These are phyloP conservation scores for Nebria ingens DNA, from an alignment of 1,140 invertebrate species.

Conservation along the genomic window DNA sequence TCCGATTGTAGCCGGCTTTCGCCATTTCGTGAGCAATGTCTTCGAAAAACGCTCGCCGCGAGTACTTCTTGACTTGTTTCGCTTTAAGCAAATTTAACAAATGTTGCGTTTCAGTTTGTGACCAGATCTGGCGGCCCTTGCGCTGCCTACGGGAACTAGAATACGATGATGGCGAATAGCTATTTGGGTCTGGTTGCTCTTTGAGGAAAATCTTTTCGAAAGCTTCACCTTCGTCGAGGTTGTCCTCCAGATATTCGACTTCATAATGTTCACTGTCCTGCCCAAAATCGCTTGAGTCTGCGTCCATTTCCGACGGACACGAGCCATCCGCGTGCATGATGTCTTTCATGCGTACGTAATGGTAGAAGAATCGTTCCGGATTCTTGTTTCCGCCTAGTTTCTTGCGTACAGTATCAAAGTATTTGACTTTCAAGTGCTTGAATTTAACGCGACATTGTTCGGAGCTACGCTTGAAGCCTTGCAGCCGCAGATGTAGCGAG, in stretches of 20 bases:
- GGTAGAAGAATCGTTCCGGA: background rate
- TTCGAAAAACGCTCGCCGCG: background rate
- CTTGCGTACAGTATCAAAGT: background rate
- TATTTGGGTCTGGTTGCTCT: background rate
- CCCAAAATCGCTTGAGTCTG: background rate
- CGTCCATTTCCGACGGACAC: background rate
- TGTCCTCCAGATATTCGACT: background rate
- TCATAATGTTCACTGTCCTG: background rate
- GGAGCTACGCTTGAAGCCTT: background rate
- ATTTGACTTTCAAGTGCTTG: conserved; percentile 1
- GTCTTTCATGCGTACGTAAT: background rate
- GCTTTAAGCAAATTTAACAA: background rate
- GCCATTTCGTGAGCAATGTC: background rate
- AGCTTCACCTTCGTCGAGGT: background rate
- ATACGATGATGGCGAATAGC: background rate
- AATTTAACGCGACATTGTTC: conserved; percentile 1
- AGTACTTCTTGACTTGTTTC: background rate
- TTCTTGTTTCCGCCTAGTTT: background rate
- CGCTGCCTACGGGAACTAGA: background rate
- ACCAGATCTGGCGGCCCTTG: background rate
- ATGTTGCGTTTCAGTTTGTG: background rate
- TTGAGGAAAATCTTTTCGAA: background rate
- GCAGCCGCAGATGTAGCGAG: background rate
- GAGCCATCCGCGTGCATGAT: background rate
- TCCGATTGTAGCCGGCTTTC: background rate